Evolutionary conservation across 2,888 invertebrate species (phyloP).

Genomic region (Tetragnatha montana): DNA sequence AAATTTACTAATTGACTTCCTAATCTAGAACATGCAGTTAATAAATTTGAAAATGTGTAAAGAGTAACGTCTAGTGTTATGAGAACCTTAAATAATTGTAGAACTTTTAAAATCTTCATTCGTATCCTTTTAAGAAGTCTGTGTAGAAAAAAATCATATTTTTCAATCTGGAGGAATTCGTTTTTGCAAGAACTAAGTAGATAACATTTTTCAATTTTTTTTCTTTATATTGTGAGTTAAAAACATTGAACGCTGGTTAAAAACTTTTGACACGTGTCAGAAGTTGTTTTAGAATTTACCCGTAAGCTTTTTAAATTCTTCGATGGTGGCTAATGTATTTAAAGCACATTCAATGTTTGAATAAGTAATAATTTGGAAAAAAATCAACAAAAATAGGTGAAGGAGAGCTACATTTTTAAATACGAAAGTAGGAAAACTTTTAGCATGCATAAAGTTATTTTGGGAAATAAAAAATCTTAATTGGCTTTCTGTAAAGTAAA

Average conservation of each 20-base stretch:
- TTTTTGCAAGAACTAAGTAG: no score
- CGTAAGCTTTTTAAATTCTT: neutral
- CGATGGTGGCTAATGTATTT: neutral
- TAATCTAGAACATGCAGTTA: no score
- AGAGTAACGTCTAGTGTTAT: no score
- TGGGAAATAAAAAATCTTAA: neutral
- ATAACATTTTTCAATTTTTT: neutral
- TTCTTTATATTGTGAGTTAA: neutral
- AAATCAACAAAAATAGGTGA: neutral
- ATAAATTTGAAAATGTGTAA: no score
- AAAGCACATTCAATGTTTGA: neutral
- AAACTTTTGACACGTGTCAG: neutral
- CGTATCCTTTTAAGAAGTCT: no score
- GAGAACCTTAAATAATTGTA: no score
- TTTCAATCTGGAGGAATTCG: no score
- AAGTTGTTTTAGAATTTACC: neutral
- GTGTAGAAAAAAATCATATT: no score
- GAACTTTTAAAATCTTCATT: no score
- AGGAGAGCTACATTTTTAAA: neutral
- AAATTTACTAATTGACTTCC: no score
- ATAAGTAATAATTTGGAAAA: neutral
- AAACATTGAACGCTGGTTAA: neutral
- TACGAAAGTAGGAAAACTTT: neutral
- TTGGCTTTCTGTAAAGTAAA: conserved; percentile 30
- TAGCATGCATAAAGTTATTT: no score